These are phyloP conservation scores for Cercopithecus mona DNA, from an alignment of 2,113 vertebrate species.

Conservation along the genomic window DNA sequence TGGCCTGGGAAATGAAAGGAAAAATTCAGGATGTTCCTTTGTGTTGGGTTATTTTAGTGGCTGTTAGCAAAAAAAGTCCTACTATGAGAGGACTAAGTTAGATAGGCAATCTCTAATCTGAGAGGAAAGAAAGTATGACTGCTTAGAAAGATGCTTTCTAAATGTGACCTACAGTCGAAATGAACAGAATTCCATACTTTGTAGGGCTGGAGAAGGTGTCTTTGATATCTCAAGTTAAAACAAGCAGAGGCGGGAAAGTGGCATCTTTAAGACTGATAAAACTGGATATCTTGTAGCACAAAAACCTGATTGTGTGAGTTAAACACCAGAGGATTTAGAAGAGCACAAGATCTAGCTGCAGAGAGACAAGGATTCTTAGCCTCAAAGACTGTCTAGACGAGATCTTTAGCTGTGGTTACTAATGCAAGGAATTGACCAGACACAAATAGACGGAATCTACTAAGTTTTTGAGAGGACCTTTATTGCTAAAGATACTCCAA, in stretches of 20 bases:
- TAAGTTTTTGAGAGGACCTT: conserved; percentile 30
- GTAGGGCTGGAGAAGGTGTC: neutral
- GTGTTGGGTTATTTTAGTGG: conserved; percentile 36
- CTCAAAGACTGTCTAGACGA: conserved; percentile 70
- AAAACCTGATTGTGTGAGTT: conserved; percentile 50
- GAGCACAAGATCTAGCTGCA: neutral
- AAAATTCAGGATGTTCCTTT: conserved; percentile 48
- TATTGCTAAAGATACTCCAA: conserved; percentile 50
- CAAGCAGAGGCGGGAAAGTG: conserved; percentile 11
- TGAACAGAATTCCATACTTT: neutral
- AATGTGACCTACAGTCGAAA: neutral
- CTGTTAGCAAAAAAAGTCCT: conserved; percentile 6
- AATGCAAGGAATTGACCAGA: conserved; percentile 52
- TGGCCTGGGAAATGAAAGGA: neutral
- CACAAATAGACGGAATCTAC: conserved; percentile 27
- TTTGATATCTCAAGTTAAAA: conserved; percentile 25
- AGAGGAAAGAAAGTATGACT: neutral
- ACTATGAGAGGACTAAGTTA: neutral
- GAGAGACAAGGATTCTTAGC: conserved; percentile 36
- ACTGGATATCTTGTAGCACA: neutral
- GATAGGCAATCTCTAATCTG: neutral
- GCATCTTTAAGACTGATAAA: conserved; percentile 39
- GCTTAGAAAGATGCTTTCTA: neutral
- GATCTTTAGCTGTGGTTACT: conserved; percentile 64
- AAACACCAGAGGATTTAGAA: conserved; percentile 54